Evolutionary conservation across 2,888 invertebrate species (phyloP), one percentile per base, ranked within the genome.

Genomic region (Dynastes hyllus): DNA sequence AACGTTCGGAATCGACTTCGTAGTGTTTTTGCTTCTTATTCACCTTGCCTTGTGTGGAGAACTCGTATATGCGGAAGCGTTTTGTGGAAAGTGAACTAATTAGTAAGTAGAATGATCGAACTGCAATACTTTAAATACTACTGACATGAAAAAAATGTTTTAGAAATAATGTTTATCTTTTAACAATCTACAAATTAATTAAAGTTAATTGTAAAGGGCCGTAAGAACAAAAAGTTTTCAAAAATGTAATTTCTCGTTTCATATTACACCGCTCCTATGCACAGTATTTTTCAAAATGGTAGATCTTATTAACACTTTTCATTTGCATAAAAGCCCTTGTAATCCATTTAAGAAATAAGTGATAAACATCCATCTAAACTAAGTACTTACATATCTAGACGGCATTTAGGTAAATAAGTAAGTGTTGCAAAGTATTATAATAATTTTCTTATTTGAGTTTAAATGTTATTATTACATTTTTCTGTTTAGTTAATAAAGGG

Each of bases 11-110:
- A 45, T 45, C 11, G 45, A 45, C 11, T 8, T 11, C 45, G 45
- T 8, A 45, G 45, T 45, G 45, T 45, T 45, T 45, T 11, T 8
- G 11, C 45, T 8, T 8, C 45, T 45, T 45, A 45, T 45, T 45
- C 45, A 8, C 45, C 11, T 69, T 69, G 11, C 69, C 51, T 40
- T 45, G 37, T 65, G 65, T 5, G 55, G 22, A 58, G 55, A 22
- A 40, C 40, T n/a, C 50, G 22, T 58, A 40, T 73, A 73, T 73
- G 73, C 73, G 73, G 73, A 73, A 73, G 58, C 37, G n/a, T 37
- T 73, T 67, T 40, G 73, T 73, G 73, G 73, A 73, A 73, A 73
- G 73, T 73, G 73, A 73, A 58, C 73, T 58, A 73, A 73, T 73
- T 73, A 40, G 73, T 73, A 73, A 73, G 73, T 73, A 73, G 58